Percentiles rank a stretch among this genome's conserved stretches.
These are phyloP conservation scores for Condylura cristata DNA, from an alignment of 2,113 vertebrate species.

Conservation along the genomic window DNA sequence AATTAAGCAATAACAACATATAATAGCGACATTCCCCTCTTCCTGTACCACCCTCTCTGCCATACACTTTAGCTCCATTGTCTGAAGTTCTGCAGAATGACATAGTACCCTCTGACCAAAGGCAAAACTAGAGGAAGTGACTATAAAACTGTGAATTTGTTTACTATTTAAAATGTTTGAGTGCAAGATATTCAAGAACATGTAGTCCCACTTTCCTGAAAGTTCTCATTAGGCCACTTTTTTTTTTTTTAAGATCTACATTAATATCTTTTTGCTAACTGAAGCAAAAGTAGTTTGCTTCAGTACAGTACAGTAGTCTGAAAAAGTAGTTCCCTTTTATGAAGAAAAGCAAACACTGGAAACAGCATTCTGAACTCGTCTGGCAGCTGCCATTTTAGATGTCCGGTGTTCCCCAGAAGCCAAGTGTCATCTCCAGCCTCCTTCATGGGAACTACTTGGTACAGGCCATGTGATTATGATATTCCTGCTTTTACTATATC, in stretches of 20 bases:
- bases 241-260: not conserved
- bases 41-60: too few relatives aligned
- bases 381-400: not conserved
- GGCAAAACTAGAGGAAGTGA: not conserved
- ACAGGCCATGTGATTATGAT: not conserved
- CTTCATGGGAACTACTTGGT: not conserved
- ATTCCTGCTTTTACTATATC: too few relatives aligned
- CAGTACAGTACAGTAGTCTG: too few relatives aligned
- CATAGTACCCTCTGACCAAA: not conserved
- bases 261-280: not conserved
- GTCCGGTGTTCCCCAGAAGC: too few relatives aligned
- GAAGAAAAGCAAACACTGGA: not conserved
- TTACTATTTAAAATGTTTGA: not conserved
- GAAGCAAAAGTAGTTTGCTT: too few relatives aligned
- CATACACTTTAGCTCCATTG: not conserved
- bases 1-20: not conserved
- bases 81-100: not conserved
- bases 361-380: not conserved
- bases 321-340: too few relatives aligned
- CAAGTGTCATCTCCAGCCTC: not conserved
- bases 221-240: not conserved
- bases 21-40: fast-evolving
- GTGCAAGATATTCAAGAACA: not conserved
- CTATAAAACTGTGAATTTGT: not conserved
- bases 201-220: not conserved